Percentiles rank a stretch among this genome's conserved stretches.
Evolutionary conservation across 2,113 vertebrate species (phyloP).

Genomic region (Pelecanoides urinatrix): DNA sequence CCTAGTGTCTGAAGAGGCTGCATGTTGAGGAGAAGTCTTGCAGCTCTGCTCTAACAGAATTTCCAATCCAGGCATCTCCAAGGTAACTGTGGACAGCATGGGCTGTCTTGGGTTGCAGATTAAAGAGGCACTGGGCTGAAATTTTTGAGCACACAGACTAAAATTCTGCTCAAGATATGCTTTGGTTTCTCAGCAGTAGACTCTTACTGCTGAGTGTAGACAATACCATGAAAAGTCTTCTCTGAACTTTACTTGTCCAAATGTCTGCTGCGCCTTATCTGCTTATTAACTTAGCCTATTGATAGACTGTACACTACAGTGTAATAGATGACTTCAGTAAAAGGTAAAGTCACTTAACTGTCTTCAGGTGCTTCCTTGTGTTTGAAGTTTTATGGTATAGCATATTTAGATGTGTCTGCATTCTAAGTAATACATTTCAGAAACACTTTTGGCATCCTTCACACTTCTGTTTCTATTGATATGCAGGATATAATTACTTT

Average conservation of each 20-base stretch:
- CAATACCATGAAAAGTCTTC: background rate
- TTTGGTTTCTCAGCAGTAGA: background rate
- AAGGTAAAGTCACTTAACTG: background rate
- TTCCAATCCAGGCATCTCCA: background rate
- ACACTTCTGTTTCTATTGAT: background rate
- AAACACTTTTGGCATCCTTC: background rate
- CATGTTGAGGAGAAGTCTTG: slow-evolving; percentile 33
- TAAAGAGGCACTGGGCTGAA: background rate
- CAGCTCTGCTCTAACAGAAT: background rate
- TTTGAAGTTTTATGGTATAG: background rate
- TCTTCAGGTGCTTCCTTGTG: background rate
- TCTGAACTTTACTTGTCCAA: background rate
- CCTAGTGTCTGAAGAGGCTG: slow-evolving; percentile 48
- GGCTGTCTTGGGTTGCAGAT: background rate
- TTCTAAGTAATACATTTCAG: background rate
- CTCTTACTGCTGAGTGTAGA: background rate
- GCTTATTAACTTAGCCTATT: background rate
- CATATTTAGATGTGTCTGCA: background rate
- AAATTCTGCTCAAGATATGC: background rate
- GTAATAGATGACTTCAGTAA: background rate
- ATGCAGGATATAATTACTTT: background rate
- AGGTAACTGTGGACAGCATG: slow-evolving; percentile 18
- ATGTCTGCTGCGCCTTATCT: background rate
- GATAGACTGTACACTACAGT: background rate
- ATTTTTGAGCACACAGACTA: background rate